Evolutionary conservation across 2,888 invertebrate species (phyloP), one percentile per base, ranked within the genome.

Genomic region (Drosophila peninsularis): DNA sequence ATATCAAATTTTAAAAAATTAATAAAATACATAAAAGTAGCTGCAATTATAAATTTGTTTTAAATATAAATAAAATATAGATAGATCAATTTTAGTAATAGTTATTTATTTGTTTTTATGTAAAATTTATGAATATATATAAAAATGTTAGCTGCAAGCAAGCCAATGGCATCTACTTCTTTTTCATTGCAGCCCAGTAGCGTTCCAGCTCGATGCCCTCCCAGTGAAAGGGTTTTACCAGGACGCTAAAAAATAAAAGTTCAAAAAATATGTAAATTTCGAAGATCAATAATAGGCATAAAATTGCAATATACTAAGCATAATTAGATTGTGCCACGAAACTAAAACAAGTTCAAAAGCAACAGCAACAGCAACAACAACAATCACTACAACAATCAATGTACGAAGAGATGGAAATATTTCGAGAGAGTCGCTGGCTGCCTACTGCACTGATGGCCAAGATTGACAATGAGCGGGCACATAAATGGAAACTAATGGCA

Each of bases 201-300:
- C 86, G 90, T 42, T 92, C 88, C 62, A 95, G 91, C 91, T 96
- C 95, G 67, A 93, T 91, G 54, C 94, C 95, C 92, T 96, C 96
- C 96, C 96, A 96, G 81, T 92, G 79, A 36, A 88, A 72, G 66
- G 91, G 84, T 74, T 92, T 92, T 24, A 93, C 78, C 74, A 93
- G 93, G 57, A 92, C 86, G 36, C 94, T 93, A 78, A 91, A 93
- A 80, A 81, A 71, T 92, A 92, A 55, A 66, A 75, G 41, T 19
- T 21, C 5, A 50, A 73, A 66, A 67, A 64, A 24, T 5, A 52
- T 69, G 27, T 45, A 37, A 72, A 56, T 50, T 62, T 30, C 21
- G 39, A 34, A 70, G 62, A 70, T 73, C 34, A 64, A 52, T 37
- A 71, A 64, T 77, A 67, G 50, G 11, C 13, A 41, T 50, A 53